Evolutionary conservation across 2,888 invertebrate species (phyloP).

Genomic region (Tanytarsus gracilentus): DNA sequence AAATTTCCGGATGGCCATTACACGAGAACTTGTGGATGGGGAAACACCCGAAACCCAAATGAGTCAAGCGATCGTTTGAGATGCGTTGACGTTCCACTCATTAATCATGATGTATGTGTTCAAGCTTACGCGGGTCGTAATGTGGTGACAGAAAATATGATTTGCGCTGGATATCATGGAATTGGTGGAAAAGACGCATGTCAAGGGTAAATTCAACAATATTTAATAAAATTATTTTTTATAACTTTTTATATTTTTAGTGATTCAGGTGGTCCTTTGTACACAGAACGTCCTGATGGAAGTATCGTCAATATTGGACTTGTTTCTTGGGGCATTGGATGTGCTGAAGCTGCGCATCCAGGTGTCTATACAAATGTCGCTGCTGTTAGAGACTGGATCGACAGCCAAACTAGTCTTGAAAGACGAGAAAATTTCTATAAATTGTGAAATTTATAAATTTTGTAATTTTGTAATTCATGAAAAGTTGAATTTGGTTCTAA

Average conservation of each 20-base stretch:
- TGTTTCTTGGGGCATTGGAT: slow-evolving; percentile 48
- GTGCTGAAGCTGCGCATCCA: slow-evolving; percentile 45
- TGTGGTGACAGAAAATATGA: background rate
- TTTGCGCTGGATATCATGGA: slow-evolving; percentile 3
- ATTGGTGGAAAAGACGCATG: slow-evolving; percentile 39
- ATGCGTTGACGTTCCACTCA: background rate
- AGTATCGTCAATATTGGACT: slow-evolving; percentile 38
- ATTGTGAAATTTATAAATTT: too few species aligned
- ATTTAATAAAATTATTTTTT: background rate
- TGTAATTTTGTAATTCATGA: too few species aligned
- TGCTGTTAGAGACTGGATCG: slow-evolving; percentile 40
- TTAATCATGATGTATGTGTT: background rate
- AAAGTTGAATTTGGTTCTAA: too few species aligned
- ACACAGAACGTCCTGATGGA: background rate
- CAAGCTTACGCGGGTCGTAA: background rate
- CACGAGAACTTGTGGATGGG: background rate
- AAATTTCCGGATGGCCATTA: background rate
- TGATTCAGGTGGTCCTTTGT: slow-evolving; percentile 36
- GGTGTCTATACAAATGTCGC: slow-evolving; percentile 45
- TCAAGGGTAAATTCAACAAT: slow-evolving; percentile 37
- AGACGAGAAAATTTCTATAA: too few species aligned
- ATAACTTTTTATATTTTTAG: slow-evolving; percentile 39
- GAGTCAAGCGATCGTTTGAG: background rate
- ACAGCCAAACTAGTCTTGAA: too few species aligned
- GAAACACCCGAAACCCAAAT: background rate